These are phyloP conservation scores for Saguinus midas DNA, from an alignment of 2,113 vertebrate genomes.

Conservation along the genomic window DNA sequence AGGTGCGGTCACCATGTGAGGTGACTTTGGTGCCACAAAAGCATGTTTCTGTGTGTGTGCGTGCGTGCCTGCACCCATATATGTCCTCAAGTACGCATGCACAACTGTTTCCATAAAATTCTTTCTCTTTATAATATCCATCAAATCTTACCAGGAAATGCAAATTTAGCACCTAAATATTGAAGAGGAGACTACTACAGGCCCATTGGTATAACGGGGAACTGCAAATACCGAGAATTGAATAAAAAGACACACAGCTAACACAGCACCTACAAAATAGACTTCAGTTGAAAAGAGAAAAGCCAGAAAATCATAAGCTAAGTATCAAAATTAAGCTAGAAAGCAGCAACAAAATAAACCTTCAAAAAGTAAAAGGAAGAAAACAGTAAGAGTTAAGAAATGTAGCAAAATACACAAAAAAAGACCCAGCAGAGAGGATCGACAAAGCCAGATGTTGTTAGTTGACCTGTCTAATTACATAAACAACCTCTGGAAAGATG, in stretches of 20 bases:
- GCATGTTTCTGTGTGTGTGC: no score
- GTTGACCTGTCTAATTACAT: neutral
- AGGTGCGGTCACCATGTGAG: neutral
- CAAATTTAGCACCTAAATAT: neutral
- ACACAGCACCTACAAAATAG: neutral
- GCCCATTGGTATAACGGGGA: neutral
- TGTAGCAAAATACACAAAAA: neutral
- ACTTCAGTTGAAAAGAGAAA: neutral
- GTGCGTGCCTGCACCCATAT: fast-evolving
- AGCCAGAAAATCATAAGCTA: neutral
- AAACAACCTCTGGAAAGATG: neutral
- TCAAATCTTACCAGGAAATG: neutral
- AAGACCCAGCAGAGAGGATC: no score
- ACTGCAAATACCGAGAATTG: neutral
- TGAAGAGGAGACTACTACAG: neutral
- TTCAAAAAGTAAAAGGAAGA: neutral
- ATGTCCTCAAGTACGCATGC: neutral
- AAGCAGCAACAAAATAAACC: neutral
- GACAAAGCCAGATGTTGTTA: neutral
- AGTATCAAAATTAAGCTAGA: neutral
- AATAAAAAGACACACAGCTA: neutral
- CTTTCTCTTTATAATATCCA: neutral
- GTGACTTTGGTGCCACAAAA: fast-evolving
- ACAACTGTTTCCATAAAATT: neutral
- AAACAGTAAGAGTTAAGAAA: neutral